Evolutionary conservation across 2,888 invertebrate species (phyloP).

Genomic region (Noctua fimbriata): DNA sequence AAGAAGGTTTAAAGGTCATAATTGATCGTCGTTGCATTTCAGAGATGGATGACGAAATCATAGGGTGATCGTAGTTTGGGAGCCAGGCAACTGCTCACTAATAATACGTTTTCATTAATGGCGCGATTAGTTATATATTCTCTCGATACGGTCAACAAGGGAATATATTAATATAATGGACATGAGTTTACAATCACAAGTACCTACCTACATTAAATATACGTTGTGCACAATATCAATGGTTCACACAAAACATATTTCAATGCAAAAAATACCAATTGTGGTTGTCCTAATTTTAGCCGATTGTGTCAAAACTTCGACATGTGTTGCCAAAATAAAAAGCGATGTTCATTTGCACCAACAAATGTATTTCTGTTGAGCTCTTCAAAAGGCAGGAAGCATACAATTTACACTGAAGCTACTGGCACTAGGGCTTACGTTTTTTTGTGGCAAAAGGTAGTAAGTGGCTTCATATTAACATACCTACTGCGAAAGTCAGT

Average conservation of each 20-base stretch:
- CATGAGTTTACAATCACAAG: neutral
- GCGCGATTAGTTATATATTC: constrained; percentile 24
- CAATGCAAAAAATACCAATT: neutral
- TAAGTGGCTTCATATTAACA: constrained; percentile 48
- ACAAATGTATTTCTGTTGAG: constrained; percentile 24
- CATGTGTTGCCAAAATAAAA: constrained; percentile 34
- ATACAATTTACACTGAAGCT: constrained; percentile 40
- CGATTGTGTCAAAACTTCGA: constrained; percentile 17
- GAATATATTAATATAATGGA: neutral
- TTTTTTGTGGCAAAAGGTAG: constrained; percentile 50
- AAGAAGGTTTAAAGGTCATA: constrained; percentile 58
- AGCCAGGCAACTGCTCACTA: constrained; percentile 53
- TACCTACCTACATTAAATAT: neutral
- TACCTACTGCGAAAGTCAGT: constrained; percentile 34
- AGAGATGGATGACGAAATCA: constrained; percentile 73
- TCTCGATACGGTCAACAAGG: constrained; percentile 3
- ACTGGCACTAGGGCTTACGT: neutral
- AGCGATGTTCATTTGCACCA: constrained; percentile 10
- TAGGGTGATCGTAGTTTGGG: constrained; percentile 73
- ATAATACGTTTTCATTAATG: constrained; percentile 50
- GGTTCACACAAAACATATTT: constrained; percentile 1
- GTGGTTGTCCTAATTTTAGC: constrained; percentile 20
- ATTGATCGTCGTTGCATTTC: constrained; percentile 60
- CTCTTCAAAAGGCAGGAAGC: constrained; percentile 54
- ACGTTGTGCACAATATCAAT: neutral